Percentiles rank a stretch among this genome's conserved stretches.
phyloP scores from a whole-genome alignment of 2,888 invertebrate species.

The Philaethria dido region DNA sequence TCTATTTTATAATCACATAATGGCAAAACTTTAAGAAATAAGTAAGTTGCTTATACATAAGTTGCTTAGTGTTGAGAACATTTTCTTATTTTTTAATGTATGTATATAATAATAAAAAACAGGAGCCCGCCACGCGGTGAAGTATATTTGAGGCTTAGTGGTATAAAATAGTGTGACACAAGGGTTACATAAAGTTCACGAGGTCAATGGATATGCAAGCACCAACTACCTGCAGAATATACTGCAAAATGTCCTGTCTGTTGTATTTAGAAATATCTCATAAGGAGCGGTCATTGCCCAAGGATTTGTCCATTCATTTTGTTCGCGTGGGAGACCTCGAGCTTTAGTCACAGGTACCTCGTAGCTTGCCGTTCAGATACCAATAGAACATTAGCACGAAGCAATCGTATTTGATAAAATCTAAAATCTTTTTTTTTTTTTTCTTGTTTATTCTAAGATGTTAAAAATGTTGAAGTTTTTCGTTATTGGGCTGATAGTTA shows the following conservation, averaged over 20 bases:
- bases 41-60: no score
- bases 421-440: no score
- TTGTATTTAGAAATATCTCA: slow-evolving; percentile 46
- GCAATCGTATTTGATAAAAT: slow-evolving; percentile 24
- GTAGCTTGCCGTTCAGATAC: slow-evolving; percentile 59
- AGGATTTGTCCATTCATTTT: slow-evolving; percentile 60
- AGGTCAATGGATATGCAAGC: no score
- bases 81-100: no score
- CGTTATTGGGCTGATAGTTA: not conserved
- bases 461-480: not conserved
- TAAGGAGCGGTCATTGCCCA: slow-evolving; percentile 67
- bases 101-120: no score
- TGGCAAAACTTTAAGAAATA: no score
- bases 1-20: no score
- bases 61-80: no score
- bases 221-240: not conserved
- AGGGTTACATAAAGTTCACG: no score
- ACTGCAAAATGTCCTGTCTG: slow-evolving; percentile 9
- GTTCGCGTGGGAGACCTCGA: slow-evolving; percentile 66
- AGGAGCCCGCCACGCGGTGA: no score
- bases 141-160: no score
- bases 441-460: slow-evolving; percentile 1
- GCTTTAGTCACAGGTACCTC: slow-evolving; percentile 58
- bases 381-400: slow-evolving; percentile 41
- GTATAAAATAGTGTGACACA: no score